Evolutionary conservation across 2,113 vertebrate genomes (phyloP).

Genomic region (Picathartes gymnocephalus): DNA sequence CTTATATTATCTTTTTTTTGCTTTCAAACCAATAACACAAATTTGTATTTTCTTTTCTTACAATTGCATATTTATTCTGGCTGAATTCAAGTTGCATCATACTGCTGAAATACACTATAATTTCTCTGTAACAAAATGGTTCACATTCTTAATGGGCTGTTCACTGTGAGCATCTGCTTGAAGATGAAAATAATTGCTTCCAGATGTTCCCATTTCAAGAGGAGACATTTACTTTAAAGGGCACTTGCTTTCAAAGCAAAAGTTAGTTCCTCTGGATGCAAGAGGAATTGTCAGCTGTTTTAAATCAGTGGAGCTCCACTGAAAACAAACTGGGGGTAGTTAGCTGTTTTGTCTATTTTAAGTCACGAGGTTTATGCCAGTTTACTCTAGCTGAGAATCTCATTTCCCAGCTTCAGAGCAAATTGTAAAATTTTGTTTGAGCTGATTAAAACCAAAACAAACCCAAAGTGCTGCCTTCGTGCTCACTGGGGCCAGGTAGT

Average conservation of each 20-base stretch:
- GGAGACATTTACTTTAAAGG: conserved; percentile 51
- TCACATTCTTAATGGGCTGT: conserved; percentile 67
- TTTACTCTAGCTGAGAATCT: not conserved
- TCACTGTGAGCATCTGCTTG: conserved; percentile 59
- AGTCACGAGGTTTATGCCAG: not conserved
- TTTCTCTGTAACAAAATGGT: conserved; percentile 69
- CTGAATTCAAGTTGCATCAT: conserved; percentile 64
- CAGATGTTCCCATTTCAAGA: conserved; percentile 67
- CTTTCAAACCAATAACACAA: conserved; percentile 57
- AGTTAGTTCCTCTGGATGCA: conserved; percentile 25
- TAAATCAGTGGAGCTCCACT: conserved; percentile 31
- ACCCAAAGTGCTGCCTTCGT: not conserved
- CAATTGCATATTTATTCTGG: conserved; percentile 55
- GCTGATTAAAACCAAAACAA: not conserved
- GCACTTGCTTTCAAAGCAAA: conserved; percentile 63
- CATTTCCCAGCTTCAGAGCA: not conserved
- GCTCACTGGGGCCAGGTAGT: not conserved
- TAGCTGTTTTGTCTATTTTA: conserved; percentile 21
- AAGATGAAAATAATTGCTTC: conserved; percentile 74
- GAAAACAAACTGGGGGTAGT: conserved; percentile 14
- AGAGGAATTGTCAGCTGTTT: conserved; percentile 42
- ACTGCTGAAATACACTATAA: conserved; percentile 55
- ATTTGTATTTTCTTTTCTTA: conserved; percentile 67
- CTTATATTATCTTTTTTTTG: not conserved
- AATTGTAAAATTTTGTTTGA: not conserved